Evolutionary conservation across 1,140 invertebrate genomes (phyloP), one percentile per base, ranked within the genome.

Genomic region (Pollicipes pollicipes): DNA sequence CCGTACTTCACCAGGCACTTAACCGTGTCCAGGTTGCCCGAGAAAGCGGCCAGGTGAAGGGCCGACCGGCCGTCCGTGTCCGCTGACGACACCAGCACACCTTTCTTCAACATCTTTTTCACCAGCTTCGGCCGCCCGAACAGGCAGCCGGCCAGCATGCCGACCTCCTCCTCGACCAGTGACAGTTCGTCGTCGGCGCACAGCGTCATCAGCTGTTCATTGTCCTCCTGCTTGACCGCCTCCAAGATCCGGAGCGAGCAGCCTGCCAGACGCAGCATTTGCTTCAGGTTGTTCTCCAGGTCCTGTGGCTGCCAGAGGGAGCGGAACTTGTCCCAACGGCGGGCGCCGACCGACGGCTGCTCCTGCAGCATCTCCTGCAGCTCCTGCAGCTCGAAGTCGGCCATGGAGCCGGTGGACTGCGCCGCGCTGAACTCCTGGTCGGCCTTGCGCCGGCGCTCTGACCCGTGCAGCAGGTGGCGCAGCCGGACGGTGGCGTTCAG

Each of bases 11-110:
- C 76, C 28, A 91, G 76, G 26, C 87, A 76, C 75, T 83, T 84
- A 0, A 87, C 81, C 72, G 87, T 87, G 70, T 85, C 84, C 30
- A 82, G 79, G 66, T 84, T 85, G 0, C 86, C 86, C n/a, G 83
- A 83, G 74, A 83, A 90, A 3, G 89, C 86, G 28, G 72, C 74
- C 31, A 75, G 66, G 66, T 75, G 74, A 10, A 75, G 68, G 1
- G 74, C 70, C 69, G 72, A 73, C 66, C 73, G 73, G 26, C 74
- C 74, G 58, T 71, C 72, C 29, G 71, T 73, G 68, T 75, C 74
- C 27, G 45, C 45, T 58, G 45, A 10, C 45, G 45, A 10, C 45
- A 24, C 45, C 6, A 21, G 24, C 6, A 58, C 45, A 21, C 45
- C 45, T 21, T 58, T 58, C 45, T 58, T 58, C 45, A 58, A 24